Evolutionary conservation across 1,140 invertebrate genomes (phyloP).

Genomic region (Orussus abietinus): DNA sequence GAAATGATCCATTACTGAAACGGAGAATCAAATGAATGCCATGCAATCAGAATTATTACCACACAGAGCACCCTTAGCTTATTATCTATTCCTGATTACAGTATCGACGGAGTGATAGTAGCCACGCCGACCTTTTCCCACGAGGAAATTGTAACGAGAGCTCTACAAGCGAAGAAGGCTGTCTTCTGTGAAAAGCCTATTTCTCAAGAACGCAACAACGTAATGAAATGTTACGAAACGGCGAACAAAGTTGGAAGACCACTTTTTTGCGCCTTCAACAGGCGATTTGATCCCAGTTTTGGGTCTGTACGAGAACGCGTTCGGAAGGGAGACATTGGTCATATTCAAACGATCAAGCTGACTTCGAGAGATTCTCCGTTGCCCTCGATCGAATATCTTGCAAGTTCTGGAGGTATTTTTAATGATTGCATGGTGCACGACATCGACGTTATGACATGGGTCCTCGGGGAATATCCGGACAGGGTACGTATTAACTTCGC

Average conservation of each 20-base stretch:
- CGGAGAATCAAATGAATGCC: slow-evolving; percentile 5
- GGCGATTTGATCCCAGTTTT: slow-evolving; percentile 66
- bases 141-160: slow-evolving; percentile 57
- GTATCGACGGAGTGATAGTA: slow-evolving; percentile 58
- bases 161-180: slow-evolving; percentile 59
- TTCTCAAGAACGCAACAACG: slow-evolving; percentile 54
- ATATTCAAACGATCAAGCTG: slow-evolving; percentile 61
- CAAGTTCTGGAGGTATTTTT: slow-evolving; percentile 67
- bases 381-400: slow-evolving; percentile 61
- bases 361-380: slow-evolving; percentile 62
- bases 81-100: no score
- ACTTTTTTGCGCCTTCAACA: slow-evolving; percentile 66
- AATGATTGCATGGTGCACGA: slow-evolving; percentile 72
- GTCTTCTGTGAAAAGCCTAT: slow-evolving; percentile 74
- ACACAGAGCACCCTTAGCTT: slow-evolving; percentile 12
- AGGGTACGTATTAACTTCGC: no score
- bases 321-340: slow-evolving; percentile 58
- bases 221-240: slow-evolving; percentile 58
- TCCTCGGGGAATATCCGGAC: slow-evolving; percentile 60
- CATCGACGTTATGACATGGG: slow-evolving; percentile 62
- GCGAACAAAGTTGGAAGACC: slow-evolving; percentile 56
- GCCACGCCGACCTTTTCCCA: slow-evolving; percentile 62
- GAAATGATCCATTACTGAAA: no score
- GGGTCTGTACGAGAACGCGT: slow-evolving; percentile 52
- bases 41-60: slow-evolving; percentile 12